These are phyloP conservation scores for Drosophila algonquin DNA, from an alignment of 2,888 invertebrate species.

Conservation along the genomic window DNA sequence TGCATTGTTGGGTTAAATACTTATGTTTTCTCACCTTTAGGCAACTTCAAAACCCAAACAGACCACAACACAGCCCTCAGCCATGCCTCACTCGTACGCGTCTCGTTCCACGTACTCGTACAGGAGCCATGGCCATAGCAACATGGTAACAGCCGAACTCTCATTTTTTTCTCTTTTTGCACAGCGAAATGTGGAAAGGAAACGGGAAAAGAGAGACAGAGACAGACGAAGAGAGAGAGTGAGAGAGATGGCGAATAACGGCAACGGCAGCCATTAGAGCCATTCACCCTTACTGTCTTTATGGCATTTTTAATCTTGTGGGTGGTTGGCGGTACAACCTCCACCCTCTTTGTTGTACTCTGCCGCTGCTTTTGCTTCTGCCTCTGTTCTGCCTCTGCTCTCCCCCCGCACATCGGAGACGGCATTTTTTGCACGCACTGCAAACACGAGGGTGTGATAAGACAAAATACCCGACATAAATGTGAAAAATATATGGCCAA, in stretches of 20 bases:
- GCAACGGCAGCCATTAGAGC: conserved; percentile 74
- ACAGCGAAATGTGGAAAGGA: background rate
- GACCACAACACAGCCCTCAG: conserved; percentile 14
- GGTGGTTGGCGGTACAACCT: conserved; percentile 70
- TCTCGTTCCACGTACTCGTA: conserved; percentile 1
- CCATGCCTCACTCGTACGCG: background rate
- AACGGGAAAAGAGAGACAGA: background rate
- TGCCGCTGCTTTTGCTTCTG: too few species aligned
- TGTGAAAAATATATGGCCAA: conserved; percentile 82
- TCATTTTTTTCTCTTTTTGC: conserved; percentile 18
- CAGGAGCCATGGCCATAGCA: conserved; percentile 29
- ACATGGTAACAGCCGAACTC: conserved; percentile 42
- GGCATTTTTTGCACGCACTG: conserved; percentile 76
- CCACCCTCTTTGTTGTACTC: conserved; percentile 16
- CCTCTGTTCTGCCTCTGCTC: conserved; percentile 16
- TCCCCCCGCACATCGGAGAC: conserved; percentile 15
- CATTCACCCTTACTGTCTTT: conserved; percentile 83
- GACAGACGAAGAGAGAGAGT: conserved; percentile 13
- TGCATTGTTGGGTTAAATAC: conserved; percentile 9
- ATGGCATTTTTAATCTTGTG: conserved; percentile 83
- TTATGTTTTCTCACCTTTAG: conserved; percentile 16
- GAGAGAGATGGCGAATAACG: conserved; percentile 51
- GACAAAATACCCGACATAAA: conserved; percentile 82
- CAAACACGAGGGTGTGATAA: conserved; percentile 81
- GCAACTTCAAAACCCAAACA: conserved; percentile 30